Conservation (phyloP, 2,888 invertebrate genomes). For the Molorchus minor region DNA sequence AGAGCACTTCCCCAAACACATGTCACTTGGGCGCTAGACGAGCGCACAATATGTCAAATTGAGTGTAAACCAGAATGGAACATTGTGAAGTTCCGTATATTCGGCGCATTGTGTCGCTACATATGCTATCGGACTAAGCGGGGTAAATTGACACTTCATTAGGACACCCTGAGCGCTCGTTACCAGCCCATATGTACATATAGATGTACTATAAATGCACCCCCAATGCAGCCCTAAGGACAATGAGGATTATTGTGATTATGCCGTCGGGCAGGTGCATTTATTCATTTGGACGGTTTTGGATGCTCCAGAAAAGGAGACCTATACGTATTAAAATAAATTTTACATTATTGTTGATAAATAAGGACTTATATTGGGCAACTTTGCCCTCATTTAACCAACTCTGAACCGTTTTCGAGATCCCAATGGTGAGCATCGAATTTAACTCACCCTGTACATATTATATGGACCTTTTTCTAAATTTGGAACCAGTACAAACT, state of each 20-base stretch:
- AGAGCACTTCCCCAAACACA: slow-evolving; percentile 37
- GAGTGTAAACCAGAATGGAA: slow-evolving; percentile 59
- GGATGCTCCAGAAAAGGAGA: no score
- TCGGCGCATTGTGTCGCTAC: slow-evolving; percentile 38
- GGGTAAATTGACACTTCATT: slow-evolving; percentile 63
- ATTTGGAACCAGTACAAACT: no score
- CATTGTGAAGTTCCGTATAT: slow-evolving; percentile 21
- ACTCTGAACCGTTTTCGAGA: no score
- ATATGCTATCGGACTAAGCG: slow-evolving; percentile 56
- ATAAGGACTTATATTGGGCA: no score
- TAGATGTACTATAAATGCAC: slow-evolving; percentile 40
- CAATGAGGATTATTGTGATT: slow-evolving; percentile 46
- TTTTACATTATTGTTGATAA: no score
- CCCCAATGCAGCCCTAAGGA: slow-evolving; percentile 34
- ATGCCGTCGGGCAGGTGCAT: slow-evolving; percentile 50
- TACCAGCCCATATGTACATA: slow-evolving; percentile 57
- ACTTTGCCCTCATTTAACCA: no score
- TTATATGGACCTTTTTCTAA: no score
- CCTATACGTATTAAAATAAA: no score
- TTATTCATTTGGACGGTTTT: slow-evolving; percentile 10
- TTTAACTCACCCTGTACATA: no score
- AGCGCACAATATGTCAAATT: slow-evolving; percentile 62
- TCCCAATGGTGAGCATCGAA: no score
- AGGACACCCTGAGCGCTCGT: slow-evolving; percentile 59
- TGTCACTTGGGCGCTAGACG: slow-evolving; percentile 33